These are phyloP conservation scores for Clarias platycephalus DNA, from an alignment of 2,797 vertebrate genomes.

Conservation along the genomic window DNA sequence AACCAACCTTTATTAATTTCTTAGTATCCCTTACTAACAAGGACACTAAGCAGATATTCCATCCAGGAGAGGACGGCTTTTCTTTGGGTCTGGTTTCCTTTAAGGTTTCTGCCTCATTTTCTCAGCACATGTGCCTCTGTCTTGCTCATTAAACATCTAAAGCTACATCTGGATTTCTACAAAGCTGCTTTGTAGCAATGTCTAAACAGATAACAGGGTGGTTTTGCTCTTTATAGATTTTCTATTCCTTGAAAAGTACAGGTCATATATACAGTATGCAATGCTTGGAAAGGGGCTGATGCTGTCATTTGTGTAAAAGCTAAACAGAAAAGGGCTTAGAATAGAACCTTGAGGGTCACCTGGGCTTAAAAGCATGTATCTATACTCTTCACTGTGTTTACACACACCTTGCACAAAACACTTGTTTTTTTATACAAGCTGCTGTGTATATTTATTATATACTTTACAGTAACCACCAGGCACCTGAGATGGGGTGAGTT, in stretches of 20 bases:
- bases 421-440: background rate
- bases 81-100: background rate
- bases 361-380: background rate
- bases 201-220: background rate
- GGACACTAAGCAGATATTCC: background rate
- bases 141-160: background rate
- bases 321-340: constrained; percentile 18
- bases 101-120: background rate
- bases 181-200: background rate
- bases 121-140: background rate
- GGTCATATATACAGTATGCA: background rate
- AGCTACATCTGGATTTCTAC: background rate
- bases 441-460: background rate
- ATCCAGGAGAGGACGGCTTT: background rate
- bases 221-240: background rate
- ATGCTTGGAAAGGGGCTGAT: background rate
- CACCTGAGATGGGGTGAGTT: background rate
- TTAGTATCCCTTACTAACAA: background rate
- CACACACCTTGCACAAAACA: background rate
- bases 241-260: background rate
- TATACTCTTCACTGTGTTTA: background rate
- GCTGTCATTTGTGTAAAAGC: background rate
- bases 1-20: background rate
- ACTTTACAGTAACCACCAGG: background rate
- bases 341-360: constrained; percentile 21